These are phyloP conservation scores for Malaclemys terrapin DNA, from an alignment of 2,113 vertebrate genomes.

Conservation along the genomic window DNA sequence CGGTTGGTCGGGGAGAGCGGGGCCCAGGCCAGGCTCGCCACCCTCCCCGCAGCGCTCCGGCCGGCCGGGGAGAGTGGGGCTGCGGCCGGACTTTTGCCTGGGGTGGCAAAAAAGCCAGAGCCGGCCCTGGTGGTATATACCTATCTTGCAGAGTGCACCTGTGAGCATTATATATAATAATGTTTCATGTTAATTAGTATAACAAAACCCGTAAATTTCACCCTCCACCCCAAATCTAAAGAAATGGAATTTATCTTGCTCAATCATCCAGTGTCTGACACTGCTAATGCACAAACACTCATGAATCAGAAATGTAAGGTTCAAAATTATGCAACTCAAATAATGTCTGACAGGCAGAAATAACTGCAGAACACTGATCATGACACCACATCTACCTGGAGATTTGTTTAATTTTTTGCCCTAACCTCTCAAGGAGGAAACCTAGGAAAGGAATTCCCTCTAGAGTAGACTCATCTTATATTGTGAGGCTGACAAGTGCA, in stretches of 20 bases:
- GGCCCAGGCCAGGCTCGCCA: no score
- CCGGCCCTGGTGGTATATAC: background rate
- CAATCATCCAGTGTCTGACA: slow-evolving; percentile 6
- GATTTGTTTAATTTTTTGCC: background rate
- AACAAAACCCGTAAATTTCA: background rate
- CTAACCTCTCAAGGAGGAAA: background rate
- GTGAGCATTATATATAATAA: background rate
- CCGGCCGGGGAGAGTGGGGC: no score
- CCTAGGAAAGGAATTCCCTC: background rate
- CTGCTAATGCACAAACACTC: background rate
- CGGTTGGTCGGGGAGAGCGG: no score
- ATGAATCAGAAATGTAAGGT: slow-evolving; percentile 12
- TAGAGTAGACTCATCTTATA: background rate
- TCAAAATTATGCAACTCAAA: background rate
- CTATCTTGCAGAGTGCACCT: background rate
- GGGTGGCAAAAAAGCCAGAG: no score
- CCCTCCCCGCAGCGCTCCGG: no score
- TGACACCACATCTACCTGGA: slow-evolving; percentile 5
- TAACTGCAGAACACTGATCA: slow-evolving; percentile 7
- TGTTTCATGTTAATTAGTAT: background rate
- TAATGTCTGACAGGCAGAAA: slow-evolving; percentile 8
- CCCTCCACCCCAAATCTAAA: background rate
- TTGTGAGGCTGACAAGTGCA: background rate
- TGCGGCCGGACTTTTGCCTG: no score
- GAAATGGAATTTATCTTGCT: background rate